Evolutionary conservation across 1,140 invertebrate species (phyloP).

Genomic region (Lucilia sericata): DNA sequence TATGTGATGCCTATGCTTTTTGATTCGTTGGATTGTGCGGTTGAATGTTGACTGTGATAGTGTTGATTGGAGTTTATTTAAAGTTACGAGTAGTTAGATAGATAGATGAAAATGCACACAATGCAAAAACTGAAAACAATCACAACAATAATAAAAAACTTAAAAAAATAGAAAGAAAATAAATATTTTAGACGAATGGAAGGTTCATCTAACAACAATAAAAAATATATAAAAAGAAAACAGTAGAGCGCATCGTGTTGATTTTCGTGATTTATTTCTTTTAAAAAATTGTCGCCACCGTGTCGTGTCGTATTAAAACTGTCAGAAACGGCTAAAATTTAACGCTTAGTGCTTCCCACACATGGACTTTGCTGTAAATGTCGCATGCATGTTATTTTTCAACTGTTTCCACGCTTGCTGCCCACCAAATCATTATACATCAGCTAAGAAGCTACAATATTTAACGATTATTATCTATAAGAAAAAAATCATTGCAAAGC

Average conservation of each 20-base stretch:
- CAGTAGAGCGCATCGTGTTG: conserved; percentile 34
- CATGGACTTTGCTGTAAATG: conserved; percentile 47
- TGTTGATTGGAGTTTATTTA: background rate
- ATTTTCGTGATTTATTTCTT: conserved; percentile 49
- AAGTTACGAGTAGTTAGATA: no score
- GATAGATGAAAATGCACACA: conserved; percentile 27
- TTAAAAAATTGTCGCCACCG: conserved; percentile 42
- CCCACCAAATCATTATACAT: conserved; percentile 49
- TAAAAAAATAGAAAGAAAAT: conserved; percentile 23
- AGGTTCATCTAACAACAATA: conserved; percentile 28
- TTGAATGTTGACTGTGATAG: background rate
- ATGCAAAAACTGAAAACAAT: background rate
- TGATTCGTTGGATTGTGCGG: background rate
- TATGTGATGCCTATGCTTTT: background rate
- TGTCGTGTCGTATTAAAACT: conserved; percentile 45
- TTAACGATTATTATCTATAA: conserved; percentile 46
- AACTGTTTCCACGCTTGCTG: conserved; percentile 51
- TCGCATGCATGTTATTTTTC: conserved; percentile 48
- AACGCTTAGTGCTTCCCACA: conserved; percentile 50
- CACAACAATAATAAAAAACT: background rate
- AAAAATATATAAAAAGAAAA: conserved; percentile 10
- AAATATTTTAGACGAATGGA: conserved; percentile 34
- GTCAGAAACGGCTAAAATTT: conserved; percentile 50
- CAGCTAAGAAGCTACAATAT: background rate
- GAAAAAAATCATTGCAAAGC: conserved; percentile 37